Evolutionary conservation across 2,113 vertebrate genomes (phyloP).

Genomic region (Hypocryptadius cinnamomeus): DNA sequence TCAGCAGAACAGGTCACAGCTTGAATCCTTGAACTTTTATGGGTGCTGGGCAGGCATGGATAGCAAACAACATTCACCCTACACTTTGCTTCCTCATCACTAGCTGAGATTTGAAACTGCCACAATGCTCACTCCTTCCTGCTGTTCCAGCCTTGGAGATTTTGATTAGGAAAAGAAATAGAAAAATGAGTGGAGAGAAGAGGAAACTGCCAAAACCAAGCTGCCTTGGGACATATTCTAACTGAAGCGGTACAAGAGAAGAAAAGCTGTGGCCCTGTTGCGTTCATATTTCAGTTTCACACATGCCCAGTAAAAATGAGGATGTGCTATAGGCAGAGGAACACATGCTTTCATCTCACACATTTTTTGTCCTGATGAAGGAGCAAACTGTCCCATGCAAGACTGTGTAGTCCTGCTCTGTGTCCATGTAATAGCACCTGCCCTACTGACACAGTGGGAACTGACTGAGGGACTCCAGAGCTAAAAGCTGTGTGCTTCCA

Average conservation of each 20-base stretch:
- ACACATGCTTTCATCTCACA: not conserved
- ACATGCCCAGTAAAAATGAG: not conserved
- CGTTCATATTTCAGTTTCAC: not conserved
- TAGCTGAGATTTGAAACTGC: not conserved
- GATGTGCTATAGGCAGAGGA: not conserved
- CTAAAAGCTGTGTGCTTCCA: not conserved
- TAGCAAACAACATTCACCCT: not conserved
- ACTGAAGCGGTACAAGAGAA: not conserved
- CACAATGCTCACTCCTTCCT: not conserved
- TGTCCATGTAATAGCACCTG: not conserved
- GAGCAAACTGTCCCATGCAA: not conserved
- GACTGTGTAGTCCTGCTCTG: not conserved
- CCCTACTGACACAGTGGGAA: not conserved
- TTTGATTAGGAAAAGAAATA: not conserved
- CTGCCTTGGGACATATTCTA: not conserved
- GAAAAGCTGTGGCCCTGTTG: not conserved
- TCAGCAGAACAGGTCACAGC: not conserved
- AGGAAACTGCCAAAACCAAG: not conserved
- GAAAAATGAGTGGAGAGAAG: not conserved
- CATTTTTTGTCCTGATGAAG: not conserved
- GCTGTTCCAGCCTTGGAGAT: not conserved
- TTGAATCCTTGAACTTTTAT: not conserved
- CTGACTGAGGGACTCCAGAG: not conserved
- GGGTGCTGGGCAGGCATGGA: not conserved
- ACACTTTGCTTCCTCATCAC: not conserved